Evolutionary conservation across 2,113 vertebrate species (phyloP).

Genomic region (Passer montanus): DNA sequence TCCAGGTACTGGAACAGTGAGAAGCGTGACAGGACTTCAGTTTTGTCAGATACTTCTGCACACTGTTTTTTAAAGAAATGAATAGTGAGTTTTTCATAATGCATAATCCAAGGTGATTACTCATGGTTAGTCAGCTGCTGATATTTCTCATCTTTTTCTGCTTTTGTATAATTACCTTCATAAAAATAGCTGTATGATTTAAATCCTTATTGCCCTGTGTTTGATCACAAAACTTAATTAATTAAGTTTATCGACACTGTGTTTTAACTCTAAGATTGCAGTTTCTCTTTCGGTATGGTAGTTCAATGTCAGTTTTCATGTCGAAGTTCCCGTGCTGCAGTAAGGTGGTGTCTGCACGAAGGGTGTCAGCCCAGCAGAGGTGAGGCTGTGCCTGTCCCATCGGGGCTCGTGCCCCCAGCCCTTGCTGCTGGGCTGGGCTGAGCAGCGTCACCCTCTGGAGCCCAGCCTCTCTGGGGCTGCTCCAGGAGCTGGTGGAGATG

Average conservation of each 20-base stretch:
- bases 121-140: slow-evolving; percentile 9
- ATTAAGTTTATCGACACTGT: background rate
- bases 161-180: background rate
- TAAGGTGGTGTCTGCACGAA: accelerated
- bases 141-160: background rate
- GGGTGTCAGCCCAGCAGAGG: background rate
- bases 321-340: background rate
- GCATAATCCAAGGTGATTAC: slow-evolving; percentile 2
- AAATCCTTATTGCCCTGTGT: background rate
- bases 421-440: background rate
- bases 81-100: background rate
- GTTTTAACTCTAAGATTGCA: background rate
- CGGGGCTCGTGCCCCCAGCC: background rate
- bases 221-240: background rate
- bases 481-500: background rate
- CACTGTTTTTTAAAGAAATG: background rate
- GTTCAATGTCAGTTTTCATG: background rate
- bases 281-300: background rate
- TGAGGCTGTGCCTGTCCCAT: accelerated
- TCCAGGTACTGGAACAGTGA: background rate
- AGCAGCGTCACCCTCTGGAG: background rate
- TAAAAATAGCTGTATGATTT: slow-evolving; percentile 1
- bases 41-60: background rate
- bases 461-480: background rate
- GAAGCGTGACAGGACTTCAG: background rate